phyloP scores from a whole-genome alignment of 2,888 invertebrate genomes.

The Bombylius discolor region DNA sequence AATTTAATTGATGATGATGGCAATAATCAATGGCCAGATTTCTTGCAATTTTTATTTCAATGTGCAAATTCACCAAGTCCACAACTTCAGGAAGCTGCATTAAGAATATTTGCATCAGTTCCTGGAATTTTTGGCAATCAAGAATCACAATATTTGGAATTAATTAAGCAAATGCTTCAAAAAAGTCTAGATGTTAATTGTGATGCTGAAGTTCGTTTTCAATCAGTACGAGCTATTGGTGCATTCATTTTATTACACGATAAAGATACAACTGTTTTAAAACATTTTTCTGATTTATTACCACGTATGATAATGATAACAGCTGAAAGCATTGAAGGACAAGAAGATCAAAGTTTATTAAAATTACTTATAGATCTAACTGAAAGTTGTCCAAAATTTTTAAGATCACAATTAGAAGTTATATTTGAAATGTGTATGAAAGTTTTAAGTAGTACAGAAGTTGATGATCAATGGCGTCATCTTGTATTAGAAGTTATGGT shows the following conservation, averaged over 20 bases:
- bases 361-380: constrained; percentile 91
- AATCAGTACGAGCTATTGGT: constrained; percentile 71
- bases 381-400: constrained; percentile 83
- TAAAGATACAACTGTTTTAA: constrained; percentile 79
- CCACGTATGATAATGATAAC: constrained; percentile 59
- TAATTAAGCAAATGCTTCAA: constrained; percentile 90
- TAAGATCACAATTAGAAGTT: constrained; percentile 71
- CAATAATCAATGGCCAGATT: constrained; percentile 93
- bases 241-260: constrained; percentile 88
- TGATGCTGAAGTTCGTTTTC: constrained; percentile 60
- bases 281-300: constrained; percentile 76
- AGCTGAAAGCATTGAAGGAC: constrained; percentile 67
- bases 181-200: constrained; percentile 64
- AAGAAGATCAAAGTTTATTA: constrained; percentile 79
- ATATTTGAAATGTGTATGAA: constrained; percentile 84
- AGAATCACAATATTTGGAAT: constrained; percentile 77
- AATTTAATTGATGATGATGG: constrained; percentile 92
- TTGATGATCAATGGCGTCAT: constrained; percentile 75
- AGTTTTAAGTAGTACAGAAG: constrained; percentile 55
- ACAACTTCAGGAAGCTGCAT: constrained; percentile 80
- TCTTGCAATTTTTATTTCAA: constrained; percentile 87
- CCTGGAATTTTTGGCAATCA: constrained; percentile 96
- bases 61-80: constrained; percentile 76
- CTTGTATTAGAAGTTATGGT: constrained; percentile 75
- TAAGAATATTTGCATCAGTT: constrained; percentile 91